phyloP scores from a whole-genome alignment of 2,113 vertebrate species.

The Atrichornis clamosus region DNA sequence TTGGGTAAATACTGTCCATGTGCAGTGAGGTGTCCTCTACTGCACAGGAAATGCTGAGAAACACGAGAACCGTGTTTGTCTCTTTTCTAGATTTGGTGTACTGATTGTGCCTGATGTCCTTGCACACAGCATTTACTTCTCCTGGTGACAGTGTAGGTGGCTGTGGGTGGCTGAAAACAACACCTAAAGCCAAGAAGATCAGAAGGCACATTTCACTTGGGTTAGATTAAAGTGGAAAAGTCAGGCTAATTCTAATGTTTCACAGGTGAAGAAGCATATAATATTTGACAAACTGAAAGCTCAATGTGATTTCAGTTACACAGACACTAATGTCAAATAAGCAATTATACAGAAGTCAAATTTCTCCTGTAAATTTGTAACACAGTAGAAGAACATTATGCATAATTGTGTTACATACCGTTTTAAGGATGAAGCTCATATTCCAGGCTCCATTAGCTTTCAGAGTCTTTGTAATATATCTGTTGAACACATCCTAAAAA shows the following conservation, averaged over 20 bases:
- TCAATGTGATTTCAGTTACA: conserved; percentile 3
- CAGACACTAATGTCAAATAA: conserved; percentile 49
- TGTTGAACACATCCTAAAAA: conserved; percentile 54
- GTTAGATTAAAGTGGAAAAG: background rate
- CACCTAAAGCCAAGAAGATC: background rate
- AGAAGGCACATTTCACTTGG: background rate
- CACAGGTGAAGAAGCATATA: conserved; percentile 8
- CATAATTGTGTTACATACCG: conserved; percentile 43
- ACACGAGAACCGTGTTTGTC: background rate
- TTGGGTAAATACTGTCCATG: background rate
- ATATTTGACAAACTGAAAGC: background rate
- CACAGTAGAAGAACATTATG: conserved; percentile 40
- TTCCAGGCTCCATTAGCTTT: conserved; percentile 67
- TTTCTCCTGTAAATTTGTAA: conserved; percentile 50
- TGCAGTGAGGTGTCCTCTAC: background rate
- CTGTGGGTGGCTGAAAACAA: background rate
- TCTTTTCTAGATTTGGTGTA: background rate
- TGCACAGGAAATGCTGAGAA: background rate
- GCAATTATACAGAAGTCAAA: conserved; percentile 59
- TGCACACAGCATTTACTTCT: background rate
- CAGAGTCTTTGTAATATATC: conserved; percentile 47
- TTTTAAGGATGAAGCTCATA: conserved; percentile 62
- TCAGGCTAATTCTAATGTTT: background rate
- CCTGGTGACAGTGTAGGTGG: background rate
- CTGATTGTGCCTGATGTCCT: background rate